Conservation (phyloP, 2,888 invertebrate genomes). For the Zonitis immaculata region DNA sequence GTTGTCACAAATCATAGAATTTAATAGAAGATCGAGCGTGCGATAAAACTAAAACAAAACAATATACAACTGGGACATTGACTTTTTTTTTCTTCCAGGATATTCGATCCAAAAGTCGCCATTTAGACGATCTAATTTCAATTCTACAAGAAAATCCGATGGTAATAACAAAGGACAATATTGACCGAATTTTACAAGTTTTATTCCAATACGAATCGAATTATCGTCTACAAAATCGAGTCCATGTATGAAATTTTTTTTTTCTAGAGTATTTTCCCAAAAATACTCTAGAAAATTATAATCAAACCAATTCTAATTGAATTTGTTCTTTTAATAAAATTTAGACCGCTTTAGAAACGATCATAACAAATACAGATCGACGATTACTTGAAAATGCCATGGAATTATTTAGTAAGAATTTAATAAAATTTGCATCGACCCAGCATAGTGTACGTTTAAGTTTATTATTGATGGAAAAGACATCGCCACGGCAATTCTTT, state of each 20-base stretch:
- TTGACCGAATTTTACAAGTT: constrained; percentile 60
- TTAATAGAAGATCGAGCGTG: not conserved
- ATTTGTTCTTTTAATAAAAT: not conserved
- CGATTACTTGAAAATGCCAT: constrained; percentile 45
- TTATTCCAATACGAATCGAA: constrained; percentile 61
- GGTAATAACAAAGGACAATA: constrained; percentile 41
- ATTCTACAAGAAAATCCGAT: constrained; percentile 52
- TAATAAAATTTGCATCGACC: constrained; percentile 51
- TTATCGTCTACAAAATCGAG: constrained; percentile 31
- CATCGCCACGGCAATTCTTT: constrained; percentile 45
- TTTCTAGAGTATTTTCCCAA: too few relatives aligned
- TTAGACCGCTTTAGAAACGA: constrained; percentile 36
- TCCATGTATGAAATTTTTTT: constrained; percentile 32
- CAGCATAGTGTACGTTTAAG: constrained; percentile 51
- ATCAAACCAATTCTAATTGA: too few relatives aligned
- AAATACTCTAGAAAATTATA: too few relatives aligned
- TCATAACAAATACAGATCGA: constrained; percentile 35
- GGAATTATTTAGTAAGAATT: constrained; percentile 46
- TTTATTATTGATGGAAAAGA: constrained; percentile 51
- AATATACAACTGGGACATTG: constrained; percentile 11
- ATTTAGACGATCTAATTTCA: constrained; percentile 55
- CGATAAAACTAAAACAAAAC: constrained; percentile 10
- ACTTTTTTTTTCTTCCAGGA: constrained; percentile 8
- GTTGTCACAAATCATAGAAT: too few relatives aligned
- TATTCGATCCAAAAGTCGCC: constrained; percentile 44